These are phyloP conservation scores for Petroica traversi DNA, from an alignment of 2,113 vertebrate genomes.

Conservation along the genomic window DNA sequence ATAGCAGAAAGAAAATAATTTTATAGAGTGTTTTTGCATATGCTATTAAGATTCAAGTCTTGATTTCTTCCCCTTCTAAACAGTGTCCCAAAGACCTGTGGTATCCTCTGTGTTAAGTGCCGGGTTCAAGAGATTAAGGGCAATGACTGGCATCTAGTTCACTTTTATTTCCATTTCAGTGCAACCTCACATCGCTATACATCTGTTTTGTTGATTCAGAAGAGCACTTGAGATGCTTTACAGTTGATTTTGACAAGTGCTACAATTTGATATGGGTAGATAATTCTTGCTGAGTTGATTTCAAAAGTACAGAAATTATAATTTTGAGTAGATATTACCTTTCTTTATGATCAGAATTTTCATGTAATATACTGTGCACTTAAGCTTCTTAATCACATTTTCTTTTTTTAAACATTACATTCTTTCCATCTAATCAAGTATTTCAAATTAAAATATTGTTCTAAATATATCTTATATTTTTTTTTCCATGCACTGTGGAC, in stretches of 20 bases:
- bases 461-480: slow-evolving; percentile 71
- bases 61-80: slow-evolving; percentile 69
- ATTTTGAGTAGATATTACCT: slow-evolving; percentile 90
- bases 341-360: slow-evolving; percentile 84
- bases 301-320: slow-evolving; percentile 98
- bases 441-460: slow-evolving; percentile 75
- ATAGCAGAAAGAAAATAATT: slow-evolving; percentile 68
- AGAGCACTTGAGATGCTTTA: slow-evolving; percentile 92
- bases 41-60: slow-evolving; percentile 78
- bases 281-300: slow-evolving; percentile 98
- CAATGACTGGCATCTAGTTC: slow-evolving; percentile 80
- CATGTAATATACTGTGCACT: slow-evolving; percentile 81
- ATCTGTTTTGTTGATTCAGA: slow-evolving; percentile 99
- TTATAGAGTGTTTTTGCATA: slow-evolving; percentile 71
- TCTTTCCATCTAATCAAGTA: slow-evolving; percentile 74
- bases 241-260: slow-evolving; percentile 91
- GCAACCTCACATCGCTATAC: slow-evolving; percentile 88
- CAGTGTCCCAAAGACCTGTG: slow-evolving; percentile 72
- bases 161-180: slow-evolving; percentile 84
- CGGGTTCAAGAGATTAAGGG: slow-evolving; percentile 81
- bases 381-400: slow-evolving; percentile 80
- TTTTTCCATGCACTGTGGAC: slow-evolving; percentile 43
- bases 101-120: slow-evolving; percentile 78
- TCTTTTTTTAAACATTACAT: slow-evolving; percentile 66
- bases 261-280: slow-evolving; percentile 91